These are phyloP conservation scores for Cyprinodon tularosa DNA, from an alignment of 2,113 vertebrate genomes.

Conservation along the genomic window DNA sequence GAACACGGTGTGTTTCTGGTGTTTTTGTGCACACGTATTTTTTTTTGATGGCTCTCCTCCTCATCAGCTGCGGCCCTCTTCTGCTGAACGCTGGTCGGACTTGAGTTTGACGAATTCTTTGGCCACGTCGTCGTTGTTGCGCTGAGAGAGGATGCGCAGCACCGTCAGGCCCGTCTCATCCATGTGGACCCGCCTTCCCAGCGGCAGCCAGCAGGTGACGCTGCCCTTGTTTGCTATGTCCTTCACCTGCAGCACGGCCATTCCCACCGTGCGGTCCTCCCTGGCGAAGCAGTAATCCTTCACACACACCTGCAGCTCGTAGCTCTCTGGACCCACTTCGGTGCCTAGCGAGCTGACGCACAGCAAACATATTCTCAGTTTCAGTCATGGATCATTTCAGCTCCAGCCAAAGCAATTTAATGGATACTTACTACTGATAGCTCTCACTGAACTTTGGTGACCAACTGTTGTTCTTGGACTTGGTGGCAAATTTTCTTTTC, in stretches of 20 bases:
- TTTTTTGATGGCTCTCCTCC: background rate
- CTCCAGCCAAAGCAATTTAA: background rate
- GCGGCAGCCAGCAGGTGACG: slow-evolving; percentile 90
- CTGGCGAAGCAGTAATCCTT: slow-evolving; percentile 98
- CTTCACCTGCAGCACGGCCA: slow-evolving; percentile 90
- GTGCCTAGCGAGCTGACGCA: slow-evolving; percentile 85
- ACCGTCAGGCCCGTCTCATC: slow-evolving; percentile 97
- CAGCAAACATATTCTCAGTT: background rate
- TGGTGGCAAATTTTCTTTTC: slow-evolving; percentile 97
- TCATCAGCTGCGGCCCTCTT: slow-evolving; percentile 86
- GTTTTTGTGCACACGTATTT: slow-evolving; percentile 41
- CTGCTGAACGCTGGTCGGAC: slow-evolving; percentile 92
- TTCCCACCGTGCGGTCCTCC: slow-evolving; percentile 93
- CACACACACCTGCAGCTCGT: slow-evolving; percentile 96
- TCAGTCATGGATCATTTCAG: background rate
- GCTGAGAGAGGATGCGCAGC: slow-evolving; percentile 95
- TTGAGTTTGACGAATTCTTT: slow-evolving; percentile 98
- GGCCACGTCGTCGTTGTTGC: slow-evolving; percentile 97
- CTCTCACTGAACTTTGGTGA: slow-evolving; percentile 94
- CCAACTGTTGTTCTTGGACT: slow-evolving; percentile 99
- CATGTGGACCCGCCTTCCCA: slow-evolving; percentile 93
- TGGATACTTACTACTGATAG: slow-evolving; percentile 90
- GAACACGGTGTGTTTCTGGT: slow-evolving; percentile 34
- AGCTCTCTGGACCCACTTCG: slow-evolving; percentile 91
- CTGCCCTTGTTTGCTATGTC: slow-evolving; percentile 86